Conservation (phyloP, 2,888 invertebrate genomes). For the Xanthia icteritia region DNA sequence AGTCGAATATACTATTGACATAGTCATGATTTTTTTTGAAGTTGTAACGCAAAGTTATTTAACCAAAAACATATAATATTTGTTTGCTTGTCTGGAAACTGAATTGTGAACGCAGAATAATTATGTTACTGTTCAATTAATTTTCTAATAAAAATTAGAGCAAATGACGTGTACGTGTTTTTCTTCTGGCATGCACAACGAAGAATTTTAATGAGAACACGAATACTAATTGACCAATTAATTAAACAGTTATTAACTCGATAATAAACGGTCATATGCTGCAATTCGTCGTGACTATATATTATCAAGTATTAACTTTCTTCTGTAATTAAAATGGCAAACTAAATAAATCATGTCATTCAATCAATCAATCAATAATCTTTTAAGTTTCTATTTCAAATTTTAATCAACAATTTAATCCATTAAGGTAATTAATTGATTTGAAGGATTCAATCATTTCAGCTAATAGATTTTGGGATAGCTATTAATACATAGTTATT, state of each 20-base stretch:
- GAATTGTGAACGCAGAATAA: background rate
- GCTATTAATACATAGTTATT: background rate
- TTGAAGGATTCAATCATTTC: background rate
- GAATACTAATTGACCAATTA: constrained; percentile 13
- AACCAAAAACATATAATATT: background rate
- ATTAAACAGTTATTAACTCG: constrained; percentile 13
- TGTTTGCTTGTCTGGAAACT: background rate
- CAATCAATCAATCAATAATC: constrained; percentile 17
- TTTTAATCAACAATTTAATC: constrained; percentile 1
- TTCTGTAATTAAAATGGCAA: constrained; percentile 21
- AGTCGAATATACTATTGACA: background rate
- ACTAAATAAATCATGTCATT: background rate
- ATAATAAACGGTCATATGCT: background rate
- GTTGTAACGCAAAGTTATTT: background rate
- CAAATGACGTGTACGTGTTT: background rate
- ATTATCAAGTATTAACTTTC: constrained; percentile 13
- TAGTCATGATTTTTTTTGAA: too few species aligned
- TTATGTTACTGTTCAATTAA: background rate
- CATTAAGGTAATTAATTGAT: background rate
- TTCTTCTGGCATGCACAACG: background rate
- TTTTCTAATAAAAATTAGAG: background rate
- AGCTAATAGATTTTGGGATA: background rate
- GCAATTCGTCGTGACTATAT: background rate
- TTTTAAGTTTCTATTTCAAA: constrained; percentile 14
- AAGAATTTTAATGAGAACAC: constrained; percentile 13